Evolutionary conservation across 2,888 invertebrate genomes (phyloP).

Genomic region (Eulithis testata): DNA sequence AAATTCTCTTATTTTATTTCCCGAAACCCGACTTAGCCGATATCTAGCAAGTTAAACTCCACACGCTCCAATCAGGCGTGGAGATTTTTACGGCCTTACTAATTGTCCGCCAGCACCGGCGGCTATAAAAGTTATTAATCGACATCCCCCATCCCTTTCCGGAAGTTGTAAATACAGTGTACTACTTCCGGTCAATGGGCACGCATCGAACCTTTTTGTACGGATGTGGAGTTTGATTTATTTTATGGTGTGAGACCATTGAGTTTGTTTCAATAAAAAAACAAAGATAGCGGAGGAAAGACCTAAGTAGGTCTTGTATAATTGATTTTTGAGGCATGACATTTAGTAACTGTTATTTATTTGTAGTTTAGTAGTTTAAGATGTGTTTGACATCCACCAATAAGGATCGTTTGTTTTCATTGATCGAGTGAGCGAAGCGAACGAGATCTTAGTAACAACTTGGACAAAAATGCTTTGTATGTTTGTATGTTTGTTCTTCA

Average conservation of each 20-base stretch:
- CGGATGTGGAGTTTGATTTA: conserved; percentile 38
- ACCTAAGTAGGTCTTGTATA: too few relatives aligned
- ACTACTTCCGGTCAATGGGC: conserved; percentile 79
- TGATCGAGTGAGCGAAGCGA: too few relatives aligned
- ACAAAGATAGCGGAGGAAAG: too few relatives aligned
- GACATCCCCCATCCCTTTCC: conserved; percentile 69
- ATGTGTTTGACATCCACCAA: too few relatives aligned
- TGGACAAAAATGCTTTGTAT: too few relatives aligned
- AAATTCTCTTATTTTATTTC: conserved; percentile 1
- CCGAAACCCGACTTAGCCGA: conserved; percentile 2
- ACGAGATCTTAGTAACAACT: too few relatives aligned
- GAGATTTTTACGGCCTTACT: conserved; percentile 78
- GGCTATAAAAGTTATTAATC: conserved; percentile 83
- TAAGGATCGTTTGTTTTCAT: too few relatives aligned
- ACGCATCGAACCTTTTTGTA: conserved; percentile 65
- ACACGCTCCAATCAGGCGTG: conserved; percentile 70
- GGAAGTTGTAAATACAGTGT: conserved; percentile 81
- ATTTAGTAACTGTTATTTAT: too few relatives aligned
- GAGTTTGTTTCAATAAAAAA: too few relatives aligned
- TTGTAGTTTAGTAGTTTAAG: too few relatives aligned
- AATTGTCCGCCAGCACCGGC: conserved; percentile 77
- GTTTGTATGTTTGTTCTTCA: too few relatives aligned
- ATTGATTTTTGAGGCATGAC: too few relatives aligned
- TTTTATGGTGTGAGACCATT: neutral
- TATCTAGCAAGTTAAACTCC: conserved; percentile 30